These are phyloP conservation scores for Tragelaphus imberbis DNA, from an alignment of 2,113 vertebrate genomes.

Conservation along the genomic window DNA sequence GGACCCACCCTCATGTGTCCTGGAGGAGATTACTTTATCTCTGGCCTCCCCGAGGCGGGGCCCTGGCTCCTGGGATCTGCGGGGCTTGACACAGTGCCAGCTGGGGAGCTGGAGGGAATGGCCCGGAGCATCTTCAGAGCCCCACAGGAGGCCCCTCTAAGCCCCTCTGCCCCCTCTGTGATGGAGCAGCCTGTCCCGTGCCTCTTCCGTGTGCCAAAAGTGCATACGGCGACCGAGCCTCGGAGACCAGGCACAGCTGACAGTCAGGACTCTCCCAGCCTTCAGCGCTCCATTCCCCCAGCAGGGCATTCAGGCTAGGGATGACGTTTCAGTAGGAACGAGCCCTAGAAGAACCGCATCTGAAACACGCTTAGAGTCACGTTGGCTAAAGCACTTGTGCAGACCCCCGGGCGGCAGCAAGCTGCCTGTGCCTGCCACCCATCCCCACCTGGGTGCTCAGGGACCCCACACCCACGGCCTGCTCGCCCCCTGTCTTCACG, in stretches of 20 bases:
- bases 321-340: fast-evolving
- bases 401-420: fast-evolving
- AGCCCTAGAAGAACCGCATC: background rate
- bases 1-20: constrained; percentile 75
- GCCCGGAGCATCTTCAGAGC: background rate
- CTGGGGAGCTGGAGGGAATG: constrained; percentile 30
- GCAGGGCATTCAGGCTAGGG: background rate
- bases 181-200: fast-evolving
- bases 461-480: no score
- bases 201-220: fast-evolving
- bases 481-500: fast-evolving
- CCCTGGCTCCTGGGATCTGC: constrained; percentile 76
- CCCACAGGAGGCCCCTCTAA: fast-evolving
- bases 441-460: background rate
- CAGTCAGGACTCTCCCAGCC: background rate
- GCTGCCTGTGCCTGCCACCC: fast-evolving
- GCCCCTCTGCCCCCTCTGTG: background rate
- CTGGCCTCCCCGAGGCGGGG: background rate
- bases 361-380: fast-evolving
- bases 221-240: fast-evolving
- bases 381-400: fast-evolving
- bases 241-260: background rate
- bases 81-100: constrained; percentile 71
- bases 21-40: constrained; percentile 82
- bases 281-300: no score